Evolutionary conservation across 1,140 invertebrate genomes (phyloP).

Genomic region (Leptinotarsa lineolata): DNA sequence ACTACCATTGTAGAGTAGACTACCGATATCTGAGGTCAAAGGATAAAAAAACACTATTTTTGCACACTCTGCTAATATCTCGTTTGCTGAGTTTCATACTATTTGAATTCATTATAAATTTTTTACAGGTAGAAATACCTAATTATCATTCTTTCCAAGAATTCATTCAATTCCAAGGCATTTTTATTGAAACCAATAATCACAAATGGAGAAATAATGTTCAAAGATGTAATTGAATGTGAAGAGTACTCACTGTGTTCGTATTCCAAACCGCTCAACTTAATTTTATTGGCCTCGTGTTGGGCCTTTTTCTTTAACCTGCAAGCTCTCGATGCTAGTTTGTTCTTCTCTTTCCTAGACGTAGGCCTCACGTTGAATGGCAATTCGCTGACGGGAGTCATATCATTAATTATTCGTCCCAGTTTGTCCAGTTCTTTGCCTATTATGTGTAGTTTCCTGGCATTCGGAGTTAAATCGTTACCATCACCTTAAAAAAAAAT

Average conservation of each 20-base stretch:
- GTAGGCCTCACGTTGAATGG: conserved; percentile 87
- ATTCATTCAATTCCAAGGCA: no score
- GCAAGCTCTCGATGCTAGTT: conserved; percentile 94
- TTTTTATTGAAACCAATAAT: no score
- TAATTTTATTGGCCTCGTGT: conserved; percentile 94
- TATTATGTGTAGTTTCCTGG: conserved; percentile 86
- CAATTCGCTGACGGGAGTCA: conserved; percentile 92
- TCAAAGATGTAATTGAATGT: no score
- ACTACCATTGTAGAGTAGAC: no score
- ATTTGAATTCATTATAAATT: no score
- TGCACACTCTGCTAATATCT: no score
- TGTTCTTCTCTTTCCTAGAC: conserved; percentile 97
- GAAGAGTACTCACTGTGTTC: conserved; percentile 82
- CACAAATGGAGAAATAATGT: no score
- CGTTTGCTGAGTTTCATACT: no score
- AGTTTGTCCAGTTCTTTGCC: conserved; percentile 92
- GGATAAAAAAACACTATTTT: no score
- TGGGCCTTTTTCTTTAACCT: conserved; percentile 93
- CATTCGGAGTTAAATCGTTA: conserved; percentile 95
- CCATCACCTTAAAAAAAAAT: conserved; percentile 81
- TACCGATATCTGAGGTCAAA: no score
- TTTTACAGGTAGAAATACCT: no score
- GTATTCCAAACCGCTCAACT: conserved; percentile 88
- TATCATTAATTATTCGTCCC: conserved; percentile 88
- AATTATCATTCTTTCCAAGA: no score